A percentile compares a stretch with the other conserved stretches of the same genome.
Evolutionary conservation across 2,113 vertebrate species (phyloP).

Genomic region (Caranx ignobilis): DNA sequence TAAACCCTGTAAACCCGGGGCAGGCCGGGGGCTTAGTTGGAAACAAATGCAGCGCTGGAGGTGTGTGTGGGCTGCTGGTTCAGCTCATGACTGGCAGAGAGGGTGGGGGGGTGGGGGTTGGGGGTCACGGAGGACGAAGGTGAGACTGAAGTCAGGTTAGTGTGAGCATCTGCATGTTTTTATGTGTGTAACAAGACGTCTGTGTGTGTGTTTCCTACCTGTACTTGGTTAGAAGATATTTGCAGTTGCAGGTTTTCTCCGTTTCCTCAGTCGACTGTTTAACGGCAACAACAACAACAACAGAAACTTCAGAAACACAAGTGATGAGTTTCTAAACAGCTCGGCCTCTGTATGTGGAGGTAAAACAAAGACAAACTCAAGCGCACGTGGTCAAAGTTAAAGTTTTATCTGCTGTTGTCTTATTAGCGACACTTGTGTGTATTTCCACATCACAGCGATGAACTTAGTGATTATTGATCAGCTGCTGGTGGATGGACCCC

Average conservation of each 20-base stretch:
- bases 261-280: background rate
- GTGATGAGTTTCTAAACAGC: background rate
- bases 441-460: background rate
- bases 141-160: constrained; percentile 20
- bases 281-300: no score
- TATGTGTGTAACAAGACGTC: background rate
- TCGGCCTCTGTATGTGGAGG: background rate
- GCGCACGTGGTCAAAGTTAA: no score
- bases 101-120: no score
- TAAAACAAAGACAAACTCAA: background rate
- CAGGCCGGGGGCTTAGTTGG: constrained; percentile 47
- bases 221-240: background rate
- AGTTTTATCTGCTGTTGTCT: no score
- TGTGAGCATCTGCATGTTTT: constrained; percentile 16
- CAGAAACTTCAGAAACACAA: background rate
- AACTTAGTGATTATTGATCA: background rate
- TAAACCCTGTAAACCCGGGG: constrained; percentile 52
- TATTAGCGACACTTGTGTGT: no score
- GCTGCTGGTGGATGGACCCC: background rate
- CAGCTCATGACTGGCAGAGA: constrained; percentile 6
- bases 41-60: constrained; percentile 54
- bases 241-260: background rate
- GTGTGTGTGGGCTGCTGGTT: constrained; percentile 16
- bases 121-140: constrained; percentile 1
- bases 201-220: background rate